Base-by-base conservation (phyloP, 2,888 invertebrate genomes). In the Phyllotreta cruciferae region DNA sequence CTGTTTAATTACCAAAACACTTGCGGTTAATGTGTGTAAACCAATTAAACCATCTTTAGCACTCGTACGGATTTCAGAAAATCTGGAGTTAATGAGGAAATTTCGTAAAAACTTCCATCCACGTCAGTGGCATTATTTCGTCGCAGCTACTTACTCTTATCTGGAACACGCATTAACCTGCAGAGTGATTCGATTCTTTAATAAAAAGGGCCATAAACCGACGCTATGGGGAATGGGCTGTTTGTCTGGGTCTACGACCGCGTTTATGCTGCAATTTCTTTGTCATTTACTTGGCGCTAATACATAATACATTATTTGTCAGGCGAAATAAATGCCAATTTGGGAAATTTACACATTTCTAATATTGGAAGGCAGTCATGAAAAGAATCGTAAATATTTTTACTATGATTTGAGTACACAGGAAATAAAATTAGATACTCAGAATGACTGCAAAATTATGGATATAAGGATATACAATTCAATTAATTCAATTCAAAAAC, bases 161-260 rank as follows among this genome's bases (percentile, higher is more conserved):
- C 57, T 63, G 50, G 56, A 63, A 66, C 56, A 61, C 61, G 56
- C 63, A 63, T 66, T 61, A 63, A 66, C 66, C 63, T 63, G 63
- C 55, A 47, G 54, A 63, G 57, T 57, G 56, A 66, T 60, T 37
- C n/a, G 10, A 42, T 36, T 14, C 63, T 42, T 53, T 54, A 66
- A 62, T 62, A 62, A 66, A 66, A 63, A 56, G 47, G 38, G 54
- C 14, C 60, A 58, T 66, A 63, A 66, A 66, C 52, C 50, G 38
- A 37, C 38, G 60, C 53, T 62, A 55, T 57, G 57, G 56, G 56
- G 57, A 60, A 66, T 55, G 56, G 52, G 58, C 56, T 61, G 56
- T 66, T 63, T 56, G 62, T 56, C 60, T 60, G 56, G 56, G 62
- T 56, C 47, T 49, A 47, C 56, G 49, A 57, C 56, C 47, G 24